Conservation (phyloP, 2,113 vertebrate species). For the Athene cunicularia region DNA sequence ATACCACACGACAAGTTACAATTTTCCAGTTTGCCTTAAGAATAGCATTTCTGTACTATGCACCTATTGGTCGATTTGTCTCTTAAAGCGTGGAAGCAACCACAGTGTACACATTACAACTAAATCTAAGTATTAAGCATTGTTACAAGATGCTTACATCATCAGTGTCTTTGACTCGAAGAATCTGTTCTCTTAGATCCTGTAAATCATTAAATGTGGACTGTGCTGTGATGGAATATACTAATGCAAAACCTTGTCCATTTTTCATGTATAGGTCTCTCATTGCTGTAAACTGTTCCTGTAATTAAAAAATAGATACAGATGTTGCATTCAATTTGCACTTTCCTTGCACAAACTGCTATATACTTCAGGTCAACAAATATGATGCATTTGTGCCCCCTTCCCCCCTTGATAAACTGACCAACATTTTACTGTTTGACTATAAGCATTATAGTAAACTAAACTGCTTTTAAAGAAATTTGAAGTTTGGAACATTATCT, state of each 20-base stretch:
- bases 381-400: not conserved
- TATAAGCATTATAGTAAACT: not conserved
- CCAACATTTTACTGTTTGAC: not conserved
- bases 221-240: constrained; percentile 88
- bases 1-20: not conserved
- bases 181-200: constrained; percentile 86
- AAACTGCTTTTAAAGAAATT: not conserved
- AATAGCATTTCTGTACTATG: not conserved
- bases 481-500: not conserved
- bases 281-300: constrained; percentile 89
- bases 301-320: not conserved
- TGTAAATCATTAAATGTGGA: constrained; percentile 88
- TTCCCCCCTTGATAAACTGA: not conserved
- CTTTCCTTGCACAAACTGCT: not conserved
- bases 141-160: constrained; percentile 76
- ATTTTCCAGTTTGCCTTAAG: not conserved
- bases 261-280: constrained; percentile 88
- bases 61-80: not conserved
- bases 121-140: not conserved
- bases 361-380: not conserved
- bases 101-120: not conserved
- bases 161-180: constrained; percentile 88
- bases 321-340: not conserved
- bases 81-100: not conserved
- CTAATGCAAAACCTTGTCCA: constrained; percentile 87